Evolutionary conservation across 2,888 invertebrate genomes (phyloP).

Genomic region (Druceiella hillmani): DNA sequence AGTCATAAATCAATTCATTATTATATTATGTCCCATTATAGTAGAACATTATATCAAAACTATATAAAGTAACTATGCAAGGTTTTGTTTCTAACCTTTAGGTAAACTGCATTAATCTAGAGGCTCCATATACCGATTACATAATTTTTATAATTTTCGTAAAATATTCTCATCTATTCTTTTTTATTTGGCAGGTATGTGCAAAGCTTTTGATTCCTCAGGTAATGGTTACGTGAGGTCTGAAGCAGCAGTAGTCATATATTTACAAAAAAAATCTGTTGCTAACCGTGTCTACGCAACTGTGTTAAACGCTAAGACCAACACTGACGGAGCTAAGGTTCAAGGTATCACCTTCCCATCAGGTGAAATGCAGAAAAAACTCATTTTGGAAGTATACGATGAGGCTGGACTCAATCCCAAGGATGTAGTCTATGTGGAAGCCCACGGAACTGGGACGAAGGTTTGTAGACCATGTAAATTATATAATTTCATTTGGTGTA

Average conservation of each 20-base stretch:
- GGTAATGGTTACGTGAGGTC: slow-evolving; percentile 91
- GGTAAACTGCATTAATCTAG: too few species aligned
- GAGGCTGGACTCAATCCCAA: slow-evolving; percentile 78
- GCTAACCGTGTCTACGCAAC: slow-evolving; percentile 83
- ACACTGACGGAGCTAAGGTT: slow-evolving; percentile 89
- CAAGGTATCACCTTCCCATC: slow-evolving; percentile 86
- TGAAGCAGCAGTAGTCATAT: slow-evolving; percentile 79
- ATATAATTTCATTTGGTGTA: background rate
- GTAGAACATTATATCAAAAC: too few species aligned
- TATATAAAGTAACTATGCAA: too few species aligned
- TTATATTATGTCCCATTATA: too few species aligned
- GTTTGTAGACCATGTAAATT: too few species aligned
- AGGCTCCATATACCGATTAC: too few species aligned
- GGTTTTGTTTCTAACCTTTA: too few species aligned
- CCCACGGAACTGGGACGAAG: slow-evolving; percentile 98
- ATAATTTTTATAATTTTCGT: too few species aligned
- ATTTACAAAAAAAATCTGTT: slow-evolving; percentile 70
- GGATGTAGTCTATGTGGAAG: slow-evolving; percentile 89
- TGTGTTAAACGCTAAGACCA: slow-evolving; percentile 81
- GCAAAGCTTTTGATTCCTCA: slow-evolving; percentile 90
- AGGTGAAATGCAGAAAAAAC: slow-evolving; percentile 72
- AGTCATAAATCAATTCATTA: too few species aligned
- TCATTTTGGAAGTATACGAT: slow-evolving; percentile 80
- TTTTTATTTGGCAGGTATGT: slow-evolving; percentile 62
- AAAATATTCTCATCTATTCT: too few species aligned